Conservation (phyloP, 2,797 vertebrate species). For the Lepus oiostolus region DNA sequence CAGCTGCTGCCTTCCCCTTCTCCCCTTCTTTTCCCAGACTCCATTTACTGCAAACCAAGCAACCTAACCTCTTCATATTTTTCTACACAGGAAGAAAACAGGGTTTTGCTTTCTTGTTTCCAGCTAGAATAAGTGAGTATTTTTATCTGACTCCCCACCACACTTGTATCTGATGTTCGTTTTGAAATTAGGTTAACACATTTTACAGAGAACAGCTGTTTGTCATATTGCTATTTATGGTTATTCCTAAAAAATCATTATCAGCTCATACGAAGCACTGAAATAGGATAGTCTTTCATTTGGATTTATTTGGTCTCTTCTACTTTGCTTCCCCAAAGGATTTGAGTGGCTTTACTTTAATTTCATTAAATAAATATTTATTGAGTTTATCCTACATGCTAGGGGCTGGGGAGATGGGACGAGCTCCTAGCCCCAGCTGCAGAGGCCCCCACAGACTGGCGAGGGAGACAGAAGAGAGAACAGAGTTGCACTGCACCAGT, state of each 20-base stretch:
- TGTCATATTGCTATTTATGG: not conserved
- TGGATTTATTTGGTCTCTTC: conserved; percentile 32
- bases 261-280: not conserved
- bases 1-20: not conserved
- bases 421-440: not conserved
- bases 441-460: not conserved
- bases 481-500: not conserved
- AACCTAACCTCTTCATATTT: not conserved
- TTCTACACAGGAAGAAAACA: not conserved
- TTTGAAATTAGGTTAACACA: no score
- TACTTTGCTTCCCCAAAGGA: not conserved
- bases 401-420: not conserved
- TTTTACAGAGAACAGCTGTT: not conserved
- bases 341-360: conserved; percentile 20
- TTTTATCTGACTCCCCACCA: no score
- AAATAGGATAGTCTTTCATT: not conserved
- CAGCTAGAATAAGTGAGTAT: no score
- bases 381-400: not conserved
- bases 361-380: conserved; percentile 41
- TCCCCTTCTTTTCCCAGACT: not conserved
- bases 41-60: not conserved
- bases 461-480: not conserved
- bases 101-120: no score
- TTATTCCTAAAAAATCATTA: conserved; percentile 26
- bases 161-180: no score